These are phyloP conservation scores for Rhamnusium bicolor DNA, from an alignment of 2,888 invertebrate species.

Conservation along the genomic window DNA sequence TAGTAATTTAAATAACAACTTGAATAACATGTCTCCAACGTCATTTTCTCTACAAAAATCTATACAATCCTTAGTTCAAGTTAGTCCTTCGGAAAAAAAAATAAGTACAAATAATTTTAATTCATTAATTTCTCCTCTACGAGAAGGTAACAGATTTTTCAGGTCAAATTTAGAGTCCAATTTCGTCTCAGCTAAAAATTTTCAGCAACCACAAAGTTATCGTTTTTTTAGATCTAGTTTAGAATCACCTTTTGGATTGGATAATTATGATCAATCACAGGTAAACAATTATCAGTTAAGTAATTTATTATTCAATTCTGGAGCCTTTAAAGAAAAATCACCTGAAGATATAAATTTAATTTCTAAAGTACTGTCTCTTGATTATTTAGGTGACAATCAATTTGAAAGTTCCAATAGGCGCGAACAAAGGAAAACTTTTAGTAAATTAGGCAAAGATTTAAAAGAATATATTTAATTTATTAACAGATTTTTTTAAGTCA, in stretches of 20 bases:
- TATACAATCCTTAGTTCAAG: constrained; percentile 9
- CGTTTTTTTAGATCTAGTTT: constrained; percentile 52
- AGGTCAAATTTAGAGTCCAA: constrained; percentile 60
- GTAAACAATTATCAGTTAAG: constrained; percentile 74
- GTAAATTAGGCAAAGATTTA: too few species aligned
- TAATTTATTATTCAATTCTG: constrained; percentile 78
- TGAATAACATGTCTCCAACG: constrained; percentile 31
- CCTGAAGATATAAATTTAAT: constrained; percentile 79
- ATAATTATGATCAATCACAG: constrained; percentile 25
- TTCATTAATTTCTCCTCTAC: background rate
- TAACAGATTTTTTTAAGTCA: too few species aligned
- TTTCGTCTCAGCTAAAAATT: constrained; percentile 63
- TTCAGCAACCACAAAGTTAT: constrained; percentile 45
- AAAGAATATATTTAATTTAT: too few species aligned
- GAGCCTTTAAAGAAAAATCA: constrained; percentile 73
- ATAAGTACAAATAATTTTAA: background rate
- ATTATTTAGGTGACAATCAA: background rate
- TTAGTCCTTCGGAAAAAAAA: background rate
- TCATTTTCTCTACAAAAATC: constrained; percentile 30
- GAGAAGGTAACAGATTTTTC: constrained; percentile 59
- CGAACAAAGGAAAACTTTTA: too few species aligned
- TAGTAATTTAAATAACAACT: constrained; percentile 61
- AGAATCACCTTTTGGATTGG: constrained; percentile 41
- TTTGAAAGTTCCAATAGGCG: background rate
- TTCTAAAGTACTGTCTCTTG: constrained; percentile 4